Evolutionary conservation across 2,113 vertebrate species (phyloP), one percentile per base, ranked within the genome.

Genomic region (Gadus macrocephalus): DNA sequence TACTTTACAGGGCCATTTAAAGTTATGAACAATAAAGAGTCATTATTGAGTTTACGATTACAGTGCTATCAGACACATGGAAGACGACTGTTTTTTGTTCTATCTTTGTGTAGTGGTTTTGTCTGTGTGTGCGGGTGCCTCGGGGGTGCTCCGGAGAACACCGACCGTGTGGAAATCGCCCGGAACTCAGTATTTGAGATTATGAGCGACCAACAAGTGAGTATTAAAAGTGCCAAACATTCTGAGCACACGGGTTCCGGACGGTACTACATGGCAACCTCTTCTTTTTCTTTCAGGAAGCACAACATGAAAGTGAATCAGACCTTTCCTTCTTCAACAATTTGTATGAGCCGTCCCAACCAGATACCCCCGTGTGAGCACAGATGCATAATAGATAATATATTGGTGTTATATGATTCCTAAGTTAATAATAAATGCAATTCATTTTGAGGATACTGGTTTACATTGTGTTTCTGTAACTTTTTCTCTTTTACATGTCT

Each of bases 291-390:
- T 81, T 64, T 28, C 62, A 92, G 89, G 80, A 20, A 28, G 74
- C 70, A 19, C 60, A 71, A 53, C 28, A 49, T n/a, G 70, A 53
- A 70, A 49, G 60, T 20, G 68, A 76, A 64, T 53, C 70, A 3
- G 66, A 72, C 31, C 3, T 80, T 64, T 80, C 77, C 42, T 85
- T 89, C 70, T 67, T 16, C 73, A 86, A 87, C 55, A 58, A 58
- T 17, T 58, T 58, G 15, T 58, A 58, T n/a, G n/a, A n/a, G n/a
- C 9, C 15, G 15, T 58, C 55, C 16, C n/a, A 16, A 58, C 2
- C 12, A 14, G 42, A 49, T 49, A 9, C 55, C 17, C 11, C 4
- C 55, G 14, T 56, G 16, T 5, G n/a, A 58, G 9, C 55, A 58
- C 55, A 58, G 16, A 58, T 12, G 8, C 8, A 49, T 49, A 14